phyloP scores from a whole-genome alignment of 2,113 vertebrate genomes.

The Ia io region DNA sequence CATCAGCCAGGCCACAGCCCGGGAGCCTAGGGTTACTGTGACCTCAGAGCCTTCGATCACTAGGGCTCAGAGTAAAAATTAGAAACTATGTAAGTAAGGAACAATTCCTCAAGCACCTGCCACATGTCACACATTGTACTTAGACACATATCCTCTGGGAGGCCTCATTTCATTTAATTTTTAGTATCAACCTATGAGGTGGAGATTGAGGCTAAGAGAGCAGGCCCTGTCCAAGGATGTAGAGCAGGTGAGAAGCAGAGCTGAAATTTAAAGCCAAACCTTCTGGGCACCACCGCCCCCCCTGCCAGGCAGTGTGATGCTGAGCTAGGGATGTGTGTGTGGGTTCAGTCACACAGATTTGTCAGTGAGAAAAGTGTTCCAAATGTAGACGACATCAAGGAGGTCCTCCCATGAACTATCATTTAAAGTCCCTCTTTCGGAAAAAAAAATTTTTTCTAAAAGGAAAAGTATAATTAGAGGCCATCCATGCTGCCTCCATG shows the following conservation, averaged over 20 bases:
- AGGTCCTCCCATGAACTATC: constrained; percentile 45
- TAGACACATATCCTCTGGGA: neutral
- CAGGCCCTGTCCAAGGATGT: neutral
- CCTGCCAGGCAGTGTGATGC: neutral
- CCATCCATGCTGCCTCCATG: constrained; percentile 15
- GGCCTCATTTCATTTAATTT: neutral
- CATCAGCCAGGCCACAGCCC: neutral
- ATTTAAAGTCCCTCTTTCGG: constrained; percentile 50
- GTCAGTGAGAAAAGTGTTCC: neutral
- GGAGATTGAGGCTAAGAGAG: neutral
- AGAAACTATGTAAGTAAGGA: neutral
- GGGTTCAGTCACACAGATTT: neutral
- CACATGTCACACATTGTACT: neutral
- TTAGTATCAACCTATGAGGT: neutral
- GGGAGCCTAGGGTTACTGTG: neutral
- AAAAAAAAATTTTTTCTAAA: constrained; percentile 17
- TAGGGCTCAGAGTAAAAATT: neutral
- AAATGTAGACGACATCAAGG: constrained; percentile 34
- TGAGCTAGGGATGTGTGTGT: neutral
- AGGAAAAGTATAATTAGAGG: constrained; percentile 67
- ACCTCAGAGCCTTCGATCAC: neutral
- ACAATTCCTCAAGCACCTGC: neutral
- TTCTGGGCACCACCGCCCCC: neutral
- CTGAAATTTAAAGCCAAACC: neutral
- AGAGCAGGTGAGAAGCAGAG: neutral